Conservation (phyloP, 92 coral and sea anemone species). For the Parazoanthus swiftii region DNA sequence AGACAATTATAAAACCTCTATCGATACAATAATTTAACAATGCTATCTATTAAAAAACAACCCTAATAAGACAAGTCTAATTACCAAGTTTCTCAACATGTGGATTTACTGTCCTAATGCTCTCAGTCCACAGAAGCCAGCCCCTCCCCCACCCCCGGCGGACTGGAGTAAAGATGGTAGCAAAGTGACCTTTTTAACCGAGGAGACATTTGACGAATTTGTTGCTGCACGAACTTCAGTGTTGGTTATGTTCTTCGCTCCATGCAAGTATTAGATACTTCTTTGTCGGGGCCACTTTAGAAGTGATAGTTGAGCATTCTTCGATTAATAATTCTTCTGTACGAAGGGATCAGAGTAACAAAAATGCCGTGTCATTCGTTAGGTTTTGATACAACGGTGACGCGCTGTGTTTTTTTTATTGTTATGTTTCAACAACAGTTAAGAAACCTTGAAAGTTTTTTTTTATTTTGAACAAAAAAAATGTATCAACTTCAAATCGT, state of each 20-base stretch:
- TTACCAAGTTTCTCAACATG: not conserved
- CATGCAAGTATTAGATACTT: conserved; percentile 66
- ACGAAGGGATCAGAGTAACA: not conserved
- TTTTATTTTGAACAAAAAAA: not conserved
- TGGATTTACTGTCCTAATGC: not conserved
- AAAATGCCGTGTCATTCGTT: not conserved
- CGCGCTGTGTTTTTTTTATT: no score
- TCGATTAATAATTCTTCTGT: no score
- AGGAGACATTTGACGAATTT: conserved; percentile 68
- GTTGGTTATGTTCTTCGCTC: conserved; percentile 86
- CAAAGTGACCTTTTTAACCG: conserved; percentile 82
- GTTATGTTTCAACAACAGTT: no score
- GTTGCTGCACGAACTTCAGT: conserved; percentile 68
- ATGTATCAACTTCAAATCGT: not conserved
- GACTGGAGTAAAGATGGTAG: conserved; percentile 96
- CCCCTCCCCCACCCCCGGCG: conserved; percentile 79
- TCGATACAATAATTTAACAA: no score
- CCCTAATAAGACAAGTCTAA: not conserved
- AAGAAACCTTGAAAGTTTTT: no score
- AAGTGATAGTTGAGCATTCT: no score
- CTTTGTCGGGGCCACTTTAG: not conserved
- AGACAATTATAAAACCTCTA: no score
- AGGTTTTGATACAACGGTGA: no score
- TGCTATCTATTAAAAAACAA: no score
- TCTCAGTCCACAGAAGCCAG: conserved; percentile 82